Evolutionary conservation across 2,113 vertebrate species (phyloP), one percentile per base, ranked within the genome.

Genomic region (Plotosus lineatus): DNA sequence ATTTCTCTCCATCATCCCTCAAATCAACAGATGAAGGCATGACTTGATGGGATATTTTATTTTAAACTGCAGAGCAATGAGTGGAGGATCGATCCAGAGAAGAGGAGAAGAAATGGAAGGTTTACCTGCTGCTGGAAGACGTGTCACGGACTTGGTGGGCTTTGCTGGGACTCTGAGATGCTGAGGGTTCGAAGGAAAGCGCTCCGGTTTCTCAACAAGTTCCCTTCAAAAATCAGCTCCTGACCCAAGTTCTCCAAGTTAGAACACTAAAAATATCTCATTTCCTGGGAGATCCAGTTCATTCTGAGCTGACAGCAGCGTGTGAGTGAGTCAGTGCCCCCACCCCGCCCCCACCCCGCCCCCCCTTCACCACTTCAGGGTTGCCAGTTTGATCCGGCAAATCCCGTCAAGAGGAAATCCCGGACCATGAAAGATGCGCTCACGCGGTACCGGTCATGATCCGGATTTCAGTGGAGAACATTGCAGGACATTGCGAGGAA

Each of bases 311-410:
- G 75, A 12, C 40, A 48, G 42, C 8, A 12, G 8, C 63, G 17
- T 65, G 75, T 63, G 26, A 77, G 17, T 65, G 75, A 77, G 26
- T 77, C 75, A 36, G 58, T 77, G n/a, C 40, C 33, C 51, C 4
- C 10, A 12, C 33, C 40, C 33, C 51, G 36, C 33, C 10, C 50
- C 50, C 40, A 21, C 50, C 38, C 28, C 74, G 58, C 55, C 74
- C 31, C 75, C 75, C 36, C 44, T 63, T 63, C 3, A 77, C 55
- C 40, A 76, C 38, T 48, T 61, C 44, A 2, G 56, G 75, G 75
- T 65, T 77, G 75, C 75, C 75, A 77, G 75, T 33, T 65, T 77
- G 19, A 50, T 44, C 23, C 21, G 55, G 14, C 9, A 31, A 12
- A 42, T 38, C 55, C 72, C 51, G 12, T 33, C 31, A 33, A 17